Evolutionary conservation across 2,888 invertebrate species (phyloP).

Genomic region (Hemithea aestivaria): DNA sequence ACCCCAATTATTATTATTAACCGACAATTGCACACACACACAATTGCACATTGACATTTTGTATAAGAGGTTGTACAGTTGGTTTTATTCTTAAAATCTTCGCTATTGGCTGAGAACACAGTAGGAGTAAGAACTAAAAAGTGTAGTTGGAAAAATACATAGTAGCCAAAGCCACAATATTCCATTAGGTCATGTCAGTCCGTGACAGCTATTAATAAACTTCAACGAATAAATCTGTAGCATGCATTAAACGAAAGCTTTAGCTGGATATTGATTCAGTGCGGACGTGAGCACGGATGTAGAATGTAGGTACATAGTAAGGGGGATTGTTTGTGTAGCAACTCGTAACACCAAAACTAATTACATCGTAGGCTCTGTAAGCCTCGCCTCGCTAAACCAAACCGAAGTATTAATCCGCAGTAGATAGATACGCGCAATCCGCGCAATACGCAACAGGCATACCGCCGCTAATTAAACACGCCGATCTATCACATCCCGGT

Average conservation of each 20-base stretch:
- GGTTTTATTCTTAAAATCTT: too few species aligned
- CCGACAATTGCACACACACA: too few species aligned
- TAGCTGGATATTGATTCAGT: slow-evolving; percentile 15
- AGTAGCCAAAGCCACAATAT: too few species aligned
- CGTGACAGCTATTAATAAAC: too few species aligned
- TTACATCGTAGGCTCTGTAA: slow-evolving; percentile 45
- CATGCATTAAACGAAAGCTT: slow-evolving; percentile 7
- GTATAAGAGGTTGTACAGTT: too few species aligned
- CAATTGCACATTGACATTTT: too few species aligned
- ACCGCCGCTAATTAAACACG: slow-evolving; percentile 28
- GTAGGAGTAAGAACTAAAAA: too few species aligned
- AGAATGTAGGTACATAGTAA: slow-evolving; percentile 13
- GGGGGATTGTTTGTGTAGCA: slow-evolving; percentile 32
- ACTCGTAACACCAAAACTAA: slow-evolving; percentile 43
- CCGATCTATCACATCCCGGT: slow-evolving; percentile 23
- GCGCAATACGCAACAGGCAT: slow-evolving; percentile 28
- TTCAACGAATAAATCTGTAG: neutral
- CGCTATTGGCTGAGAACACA: too few species aligned
- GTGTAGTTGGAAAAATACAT: too few species aligned
- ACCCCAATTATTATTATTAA: too few species aligned
- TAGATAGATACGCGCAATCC: slow-evolving; percentile 28
- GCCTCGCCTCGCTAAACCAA: slow-evolving; percentile 40
- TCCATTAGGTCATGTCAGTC: too few species aligned
- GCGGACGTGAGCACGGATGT: slow-evolving; percentile 7
- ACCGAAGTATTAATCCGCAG: slow-evolving; percentile 40